Percentiles rank a stretch among this genome's conserved stretches.
These are phyloP conservation scores for Formicarius rufipectus DNA, from an alignment of 2,113 vertebrate species.

Conservation along the genomic window DNA sequence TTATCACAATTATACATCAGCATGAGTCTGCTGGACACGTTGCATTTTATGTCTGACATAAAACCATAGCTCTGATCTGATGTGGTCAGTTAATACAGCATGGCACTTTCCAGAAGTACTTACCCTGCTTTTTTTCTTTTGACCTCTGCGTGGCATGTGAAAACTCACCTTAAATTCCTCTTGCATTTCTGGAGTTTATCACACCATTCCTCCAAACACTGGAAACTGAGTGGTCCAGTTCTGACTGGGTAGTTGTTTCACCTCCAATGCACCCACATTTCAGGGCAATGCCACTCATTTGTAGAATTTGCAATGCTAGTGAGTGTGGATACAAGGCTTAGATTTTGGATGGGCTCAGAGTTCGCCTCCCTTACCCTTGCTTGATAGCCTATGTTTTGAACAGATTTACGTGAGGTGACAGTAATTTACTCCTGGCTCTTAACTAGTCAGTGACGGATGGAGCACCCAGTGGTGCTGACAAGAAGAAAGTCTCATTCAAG, in stretches of 20 bases:
- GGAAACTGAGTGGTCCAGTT: not conserved
- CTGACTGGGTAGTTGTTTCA: not conserved
- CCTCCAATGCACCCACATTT: not conserved
- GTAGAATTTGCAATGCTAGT: not conserved
- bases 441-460: not conserved
- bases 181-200: not conserved
- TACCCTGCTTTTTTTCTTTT: not conserved
- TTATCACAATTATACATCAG: not conserved
- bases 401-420: not conserved
- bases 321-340: not conserved
- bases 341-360: not conserved
- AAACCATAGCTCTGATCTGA: not conserved
- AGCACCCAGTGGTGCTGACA: not conserved
- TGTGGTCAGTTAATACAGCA: not conserved
- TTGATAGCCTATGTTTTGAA: not conserved
- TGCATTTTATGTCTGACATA: not conserved
- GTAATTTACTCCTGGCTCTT: not conserved
- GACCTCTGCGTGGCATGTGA: not conserved
- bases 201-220: not conserved
- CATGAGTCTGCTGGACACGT: constrained; percentile 5
- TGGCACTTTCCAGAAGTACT: not conserved
- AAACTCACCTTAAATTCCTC: constrained; percentile 19
- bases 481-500: not conserved
- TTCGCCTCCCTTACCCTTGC: not conserved
- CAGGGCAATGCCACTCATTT: not conserved